A percentile compares a stretch with the other conserved stretches of the same genome.
These are phyloP conservation scores for Polietes domitor DNA, from an alignment of 2,888 invertebrate genomes.

Conservation along the genomic window DNA sequence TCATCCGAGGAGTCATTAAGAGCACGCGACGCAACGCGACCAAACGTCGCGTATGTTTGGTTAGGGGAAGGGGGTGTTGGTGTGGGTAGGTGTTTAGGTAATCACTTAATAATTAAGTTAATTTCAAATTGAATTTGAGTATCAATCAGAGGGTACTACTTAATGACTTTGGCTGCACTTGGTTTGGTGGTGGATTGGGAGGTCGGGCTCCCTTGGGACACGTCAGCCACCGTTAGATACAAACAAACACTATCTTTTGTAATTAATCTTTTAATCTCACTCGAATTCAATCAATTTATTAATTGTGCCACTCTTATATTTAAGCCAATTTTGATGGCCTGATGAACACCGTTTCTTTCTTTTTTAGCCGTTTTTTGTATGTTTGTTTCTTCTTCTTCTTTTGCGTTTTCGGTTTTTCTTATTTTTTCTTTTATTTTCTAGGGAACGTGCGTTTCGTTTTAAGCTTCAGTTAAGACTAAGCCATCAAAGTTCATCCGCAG, in stretches of 20 bases:
- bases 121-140: not conserved
- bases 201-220: not conserved
- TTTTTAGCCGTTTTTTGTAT: conserved; percentile 43
- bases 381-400: not conserved
- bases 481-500: conserved; percentile 55
- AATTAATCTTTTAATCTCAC: not conserved
- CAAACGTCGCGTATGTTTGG: not conserved
- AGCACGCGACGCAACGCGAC: conserved; percentile 38
- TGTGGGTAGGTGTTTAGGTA: too few relatives aligned
- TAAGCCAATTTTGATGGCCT: not conserved
- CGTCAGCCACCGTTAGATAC: not conserved
- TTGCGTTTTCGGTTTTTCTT: not conserved
- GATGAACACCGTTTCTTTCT: not conserved
- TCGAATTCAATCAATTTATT: not conserved
- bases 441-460: conserved; percentile 68
- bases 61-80: not conserved
- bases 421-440: conserved; percentile 19
- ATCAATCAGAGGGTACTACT: not conserved
- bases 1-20: conserved; percentile 30
- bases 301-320: not conserved
- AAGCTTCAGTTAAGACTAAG: conserved; percentile 69
- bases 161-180: not conserved
- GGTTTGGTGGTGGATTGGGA: not conserved
- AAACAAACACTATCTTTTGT: not conserved
- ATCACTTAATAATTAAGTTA: not conserved